Evolutionary conservation across 2,113 vertebrate species (phyloP).

Genomic region (Apistogramma diplotaenia): DNA sequence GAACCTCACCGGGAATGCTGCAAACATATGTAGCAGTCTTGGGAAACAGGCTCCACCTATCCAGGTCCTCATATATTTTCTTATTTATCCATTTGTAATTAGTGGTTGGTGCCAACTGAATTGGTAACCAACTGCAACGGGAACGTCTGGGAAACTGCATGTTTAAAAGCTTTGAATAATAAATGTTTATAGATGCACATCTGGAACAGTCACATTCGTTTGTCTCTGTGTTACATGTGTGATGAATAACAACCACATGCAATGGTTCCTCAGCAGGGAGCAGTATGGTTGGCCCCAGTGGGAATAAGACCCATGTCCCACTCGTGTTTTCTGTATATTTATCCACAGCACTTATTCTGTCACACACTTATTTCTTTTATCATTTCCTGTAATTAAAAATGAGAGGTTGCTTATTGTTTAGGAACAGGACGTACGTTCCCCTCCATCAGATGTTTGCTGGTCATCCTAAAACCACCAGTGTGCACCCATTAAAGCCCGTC

Average conservation of each 20-base stretch:
- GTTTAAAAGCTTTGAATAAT: too few relatives aligned
- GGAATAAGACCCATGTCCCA: background rate
- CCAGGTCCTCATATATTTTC: too few relatives aligned
- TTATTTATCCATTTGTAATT: too few relatives aligned
- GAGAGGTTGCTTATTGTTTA: too few relatives aligned
- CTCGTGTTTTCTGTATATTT: background rate
- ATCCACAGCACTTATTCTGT: background rate
- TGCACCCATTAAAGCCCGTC: background rate
- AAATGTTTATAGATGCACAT: background rate
- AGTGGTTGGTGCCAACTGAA: too few relatives aligned
- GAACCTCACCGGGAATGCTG: too few relatives aligned
- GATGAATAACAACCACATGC: constrained; percentile 8
- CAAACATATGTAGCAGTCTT: too few relatives aligned
- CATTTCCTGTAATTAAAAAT: background rate
- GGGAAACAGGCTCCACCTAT: too few relatives aligned
- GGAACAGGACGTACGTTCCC: too few relatives aligned
- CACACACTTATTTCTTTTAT: background rate
- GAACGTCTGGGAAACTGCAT: too few relatives aligned
- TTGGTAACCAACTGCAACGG: too few relatives aligned
- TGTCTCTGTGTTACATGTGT: background rate
- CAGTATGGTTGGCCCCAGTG: constrained; percentile 3
- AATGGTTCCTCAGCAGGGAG: background rate
- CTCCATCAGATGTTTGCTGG: background rate
- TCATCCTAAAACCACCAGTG: background rate
- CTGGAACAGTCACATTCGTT: background rate